Percentiles rank a stretch among this genome's conserved stretches.
Evolutionary conservation across 2,797 vertebrate genomes (phyloP).

Genomic region (Zenarchopterus dispar): DNA sequence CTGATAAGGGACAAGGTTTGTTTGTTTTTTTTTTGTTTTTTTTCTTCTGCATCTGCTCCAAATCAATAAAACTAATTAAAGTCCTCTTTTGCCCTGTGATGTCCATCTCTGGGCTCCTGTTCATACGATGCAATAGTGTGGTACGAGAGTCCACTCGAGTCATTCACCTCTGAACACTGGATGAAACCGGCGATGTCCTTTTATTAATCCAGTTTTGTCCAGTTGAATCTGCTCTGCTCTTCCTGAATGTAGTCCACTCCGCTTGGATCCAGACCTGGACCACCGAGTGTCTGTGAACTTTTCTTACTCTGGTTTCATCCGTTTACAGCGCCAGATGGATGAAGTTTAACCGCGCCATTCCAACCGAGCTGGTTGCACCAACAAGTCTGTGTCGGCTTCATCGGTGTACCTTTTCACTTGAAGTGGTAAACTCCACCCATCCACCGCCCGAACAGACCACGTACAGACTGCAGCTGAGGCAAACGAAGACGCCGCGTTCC

Average conservation of each 20-base stretch:
- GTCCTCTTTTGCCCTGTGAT: constrained; percentile 14
- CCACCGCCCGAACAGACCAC: constrained; percentile 11
- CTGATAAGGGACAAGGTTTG: constrained; percentile 31
- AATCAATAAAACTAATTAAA: constrained; percentile 30
- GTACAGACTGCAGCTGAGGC: constrained; percentile 25
- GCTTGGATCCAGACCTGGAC: constrained; percentile 36
- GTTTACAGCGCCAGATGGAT: constrained; percentile 36
- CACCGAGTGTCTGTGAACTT: constrained; percentile 47
- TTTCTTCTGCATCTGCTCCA: constrained; percentile 45
- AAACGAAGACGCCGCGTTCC: constrained; percentile 33
- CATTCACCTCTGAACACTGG: constrained; percentile 35
- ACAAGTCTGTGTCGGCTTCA: not conserved
- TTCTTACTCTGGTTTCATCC: constrained; percentile 33
- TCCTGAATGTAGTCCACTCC: constrained; percentile 39
- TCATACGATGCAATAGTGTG: constrained; percentile 23
- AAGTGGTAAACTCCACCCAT: constrained; percentile 24
- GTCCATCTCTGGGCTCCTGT: constrained; percentile 28
- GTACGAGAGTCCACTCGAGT: constrained; percentile 28
- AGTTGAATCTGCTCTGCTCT: constrained; percentile 35
- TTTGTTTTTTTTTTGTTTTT: constrained; percentile 7
- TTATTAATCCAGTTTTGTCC: constrained; percentile 60
- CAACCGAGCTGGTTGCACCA: constrained; percentile 7
- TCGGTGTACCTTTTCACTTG: constrained; percentile 20
- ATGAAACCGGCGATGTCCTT: constrained; percentile 42
- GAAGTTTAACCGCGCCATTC: constrained; percentile 16